Base-by-base conservation (phyloP, 2,113 vertebrate genomes). In the Pygoscelis adeliae region DNA sequence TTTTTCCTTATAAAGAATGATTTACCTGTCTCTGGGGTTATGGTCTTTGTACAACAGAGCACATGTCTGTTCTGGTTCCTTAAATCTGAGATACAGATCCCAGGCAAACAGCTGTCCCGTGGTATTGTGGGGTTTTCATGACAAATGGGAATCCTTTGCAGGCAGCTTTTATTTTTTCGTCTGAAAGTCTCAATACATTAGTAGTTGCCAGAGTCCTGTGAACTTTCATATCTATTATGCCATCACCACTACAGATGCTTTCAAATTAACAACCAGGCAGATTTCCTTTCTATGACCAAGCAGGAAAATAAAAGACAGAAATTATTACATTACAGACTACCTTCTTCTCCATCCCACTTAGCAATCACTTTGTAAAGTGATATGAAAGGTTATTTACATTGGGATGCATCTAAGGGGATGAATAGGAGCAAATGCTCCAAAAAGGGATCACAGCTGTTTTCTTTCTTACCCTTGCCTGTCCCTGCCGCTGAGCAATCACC, bases 351-450 rank as follows among this genome's bases (percentile, higher is more conserved):
- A 2, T 34, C 52, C 36, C 56, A 56, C 32, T 93, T 86, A 83
- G 72, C 42, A 80, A 83, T 69, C 18, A 6, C 59, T 92, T 89
- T 69, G 80, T 84, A 76, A 95, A 92, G 77, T 9, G 70, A 94
- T 95, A 52, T 38, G 86, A 79, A 82, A 95, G 61, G 21, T 92
- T 95, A 91, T 89, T 96, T 89, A 92, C 70, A n/a, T 32, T 73
- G 49, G 47, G 67, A 87, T 92, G 56, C 32, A 15, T 84, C 77
- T 95, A 44, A 91, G 44, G 66, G 69, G 47, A 74, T 82, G 76
- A 89, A 78, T 32, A 87, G 50, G 52, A 89, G 36, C 55, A 91
- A 93, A 58, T 0, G 3, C 13, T 94, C 59, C 46, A 29, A n/a
- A 80, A 90, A 77, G 40, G 53, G 67, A 77, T 83, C 58, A 29